Conservation (phyloP, 2,888 invertebrate genomes). For the Druceiella hillmani region DNA sequence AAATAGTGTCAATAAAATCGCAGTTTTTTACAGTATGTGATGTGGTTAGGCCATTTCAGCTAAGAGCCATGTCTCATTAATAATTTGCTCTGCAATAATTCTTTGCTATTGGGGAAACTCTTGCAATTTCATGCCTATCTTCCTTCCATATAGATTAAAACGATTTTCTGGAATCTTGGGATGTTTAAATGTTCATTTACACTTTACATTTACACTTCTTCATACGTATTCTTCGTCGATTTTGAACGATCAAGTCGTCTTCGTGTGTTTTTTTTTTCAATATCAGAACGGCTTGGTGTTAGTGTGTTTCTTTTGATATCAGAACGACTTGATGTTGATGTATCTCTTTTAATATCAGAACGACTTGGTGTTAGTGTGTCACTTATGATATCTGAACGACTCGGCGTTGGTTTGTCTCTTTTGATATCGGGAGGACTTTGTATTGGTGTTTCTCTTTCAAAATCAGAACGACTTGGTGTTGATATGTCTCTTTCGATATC, state of each 20-base stretch:
- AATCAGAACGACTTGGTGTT: not conserved
- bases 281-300: not conserved
- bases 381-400: slow-evolving; percentile 4
- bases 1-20: slow-evolving; percentile 1
- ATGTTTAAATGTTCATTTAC: no score
- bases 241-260: slow-evolving; percentile 3
- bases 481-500: slow-evolving; percentile 3
- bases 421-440: no score
- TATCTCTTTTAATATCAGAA: no score
- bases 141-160: not conserved
- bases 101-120: not conserved
- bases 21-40: not conserved
- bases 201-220: no score
- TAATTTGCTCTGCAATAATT: slow-evolving; percentile 1
- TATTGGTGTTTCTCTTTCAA: slow-evolving; percentile 3
- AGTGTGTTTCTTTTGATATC: not conserved
- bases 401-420: slow-evolving; percentile 5
- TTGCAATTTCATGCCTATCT: slow-evolving; percentile 1
- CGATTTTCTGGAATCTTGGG: slow-evolving; percentile 1
- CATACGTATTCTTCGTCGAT: slow-evolving; percentile 4
- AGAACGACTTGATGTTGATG: no score
- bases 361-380: slow-evolving; percentile 6
- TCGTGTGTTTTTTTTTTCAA: slow-evolving; percentile 1
- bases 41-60: slow-evolving; percentile 1
- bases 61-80: slow-evolving; percentile 1